Conservation (phyloP, 2,888 invertebrate species). For the Acleris laterana region DNA sequence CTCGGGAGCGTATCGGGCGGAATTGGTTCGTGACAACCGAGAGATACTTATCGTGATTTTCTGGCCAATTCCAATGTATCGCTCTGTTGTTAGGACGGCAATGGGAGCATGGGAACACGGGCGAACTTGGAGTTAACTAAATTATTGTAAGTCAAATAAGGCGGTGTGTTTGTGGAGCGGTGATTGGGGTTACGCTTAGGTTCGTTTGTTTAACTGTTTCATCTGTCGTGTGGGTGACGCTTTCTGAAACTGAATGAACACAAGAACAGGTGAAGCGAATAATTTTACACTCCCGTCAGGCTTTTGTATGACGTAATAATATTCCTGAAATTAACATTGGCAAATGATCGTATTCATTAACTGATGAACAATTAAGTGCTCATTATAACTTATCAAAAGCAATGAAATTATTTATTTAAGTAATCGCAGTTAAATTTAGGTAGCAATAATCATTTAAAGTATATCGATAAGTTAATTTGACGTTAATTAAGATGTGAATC, state of each 20-base stretch:
- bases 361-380: background rate
- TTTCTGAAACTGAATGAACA: slow-evolving; percentile 12
- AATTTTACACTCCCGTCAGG: background rate
- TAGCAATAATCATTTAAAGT: slow-evolving; percentile 13
- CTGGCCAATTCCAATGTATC: slow-evolving; percentile 79
- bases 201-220: slow-evolving; percentile 58
- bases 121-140: slow-evolving; percentile 66
- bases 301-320: background rate
- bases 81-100: slow-evolving; percentile 70
- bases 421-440: background rate
- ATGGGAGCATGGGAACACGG: slow-evolving; percentile 81
- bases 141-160: slow-evolving; percentile 78
- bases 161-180: slow-evolving; percentile 64
- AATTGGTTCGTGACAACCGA: slow-evolving; percentile 82
- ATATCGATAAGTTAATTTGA: slow-evolving; percentile 27
- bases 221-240: slow-evolving; percentile 33
- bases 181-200: slow-evolving; percentile 62
- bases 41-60: slow-evolving; percentile 83
- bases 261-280: slow-evolving; percentile 11
- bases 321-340: too few species aligned
- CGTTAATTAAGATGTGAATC: slow-evolving; percentile 19
- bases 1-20: slow-evolving; percentile 74
- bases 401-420: background rate
- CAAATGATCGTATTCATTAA: background rate
- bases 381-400: background rate